A percentile compares a stretch with the other conserved stretches of the same genome.
These are phyloP conservation scores for Vulpes lagopus DNA, from an alignment of 2,113 vertebrate genomes.

Conservation along the genomic window DNA sequence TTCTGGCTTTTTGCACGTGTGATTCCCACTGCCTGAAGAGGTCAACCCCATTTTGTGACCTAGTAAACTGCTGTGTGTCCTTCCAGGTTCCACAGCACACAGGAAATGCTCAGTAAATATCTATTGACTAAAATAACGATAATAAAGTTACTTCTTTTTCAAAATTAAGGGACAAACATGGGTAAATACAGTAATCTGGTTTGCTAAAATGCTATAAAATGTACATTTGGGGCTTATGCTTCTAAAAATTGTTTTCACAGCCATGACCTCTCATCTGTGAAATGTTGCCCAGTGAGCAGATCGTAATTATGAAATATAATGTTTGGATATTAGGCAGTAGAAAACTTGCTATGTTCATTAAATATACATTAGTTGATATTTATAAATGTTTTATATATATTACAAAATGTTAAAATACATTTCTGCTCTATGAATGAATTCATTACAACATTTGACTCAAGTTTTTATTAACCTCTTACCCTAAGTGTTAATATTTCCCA, in stretches of 20 bases:
- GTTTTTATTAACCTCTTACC: conserved; percentile 86
- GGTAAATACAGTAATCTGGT: conserved; percentile 70
- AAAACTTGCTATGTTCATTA: conserved; percentile 71
- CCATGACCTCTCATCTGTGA: conserved; percentile 74
- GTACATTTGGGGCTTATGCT: conserved; percentile 61
- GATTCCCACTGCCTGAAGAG: conserved; percentile 7
- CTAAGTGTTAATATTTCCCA: conserved; percentile 79
- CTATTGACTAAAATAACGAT: neutral
- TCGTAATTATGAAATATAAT: conserved; percentile 82
- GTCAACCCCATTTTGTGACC: neutral
- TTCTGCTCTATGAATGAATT: conserved; percentile 73
- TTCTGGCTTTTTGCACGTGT: conserved; percentile 25
- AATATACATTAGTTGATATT: conserved; percentile 81
- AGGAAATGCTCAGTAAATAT: conserved; percentile 4
- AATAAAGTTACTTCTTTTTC: conserved; percentile 43
- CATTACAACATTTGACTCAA: conserved; percentile 60
- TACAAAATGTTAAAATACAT: conserved; percentile 76
- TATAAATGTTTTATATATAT: conserved; percentile 79
- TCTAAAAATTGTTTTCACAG: conserved; percentile 74
- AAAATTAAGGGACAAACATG: conserved; percentile 64
- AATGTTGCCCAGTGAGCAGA: conserved; percentile 74
- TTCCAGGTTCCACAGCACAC: neutral
- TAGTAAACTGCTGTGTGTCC: neutral
- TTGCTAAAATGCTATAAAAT: conserved; percentile 73
- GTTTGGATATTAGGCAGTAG: conserved; percentile 61